phyloP scores from a whole-genome alignment of 2,888 invertebrate genomes.

The Chymomyza caudatula region DNA sequence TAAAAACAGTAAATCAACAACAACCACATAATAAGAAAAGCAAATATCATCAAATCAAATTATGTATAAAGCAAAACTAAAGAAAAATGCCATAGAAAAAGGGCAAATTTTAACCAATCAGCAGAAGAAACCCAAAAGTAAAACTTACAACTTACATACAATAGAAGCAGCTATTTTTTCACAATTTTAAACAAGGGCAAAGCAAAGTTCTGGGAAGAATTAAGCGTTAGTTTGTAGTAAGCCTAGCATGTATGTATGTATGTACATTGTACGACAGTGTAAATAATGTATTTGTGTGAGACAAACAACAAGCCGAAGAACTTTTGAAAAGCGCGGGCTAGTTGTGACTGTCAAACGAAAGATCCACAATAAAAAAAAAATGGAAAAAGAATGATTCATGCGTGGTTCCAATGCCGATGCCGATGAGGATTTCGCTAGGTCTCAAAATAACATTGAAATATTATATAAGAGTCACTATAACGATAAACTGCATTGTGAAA shows the following conservation, averaged over 20 bases:
- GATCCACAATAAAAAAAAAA: no score
- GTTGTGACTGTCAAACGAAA: not conserved
- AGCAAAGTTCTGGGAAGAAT: conserved; percentile 16
- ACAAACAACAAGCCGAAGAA: conserved; percentile 5
- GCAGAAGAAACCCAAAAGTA: conserved; percentile 25
- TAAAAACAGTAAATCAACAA: conserved; percentile 22
- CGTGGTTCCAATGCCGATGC: no score
- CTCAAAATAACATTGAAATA: no score
- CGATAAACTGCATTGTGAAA: no score
- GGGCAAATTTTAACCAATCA: conserved; percentile 40
- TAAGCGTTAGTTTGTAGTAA: conserved; percentile 7
- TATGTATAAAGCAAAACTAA: conserved; percentile 50
- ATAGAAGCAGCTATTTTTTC: conserved; percentile 70
- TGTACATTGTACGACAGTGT: conserved; percentile 29
- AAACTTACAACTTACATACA: conserved; percentile 44
- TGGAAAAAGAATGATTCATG: no score
- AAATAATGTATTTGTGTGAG: conserved; percentile 57
- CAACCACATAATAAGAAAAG: no score
- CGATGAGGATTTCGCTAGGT: no score
- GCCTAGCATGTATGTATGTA: not conserved
- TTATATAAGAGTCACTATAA: no score
- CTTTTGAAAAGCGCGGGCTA: no score
- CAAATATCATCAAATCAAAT: conserved; percentile 62
- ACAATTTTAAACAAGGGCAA: conserved; percentile 52
- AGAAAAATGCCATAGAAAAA: conserved; percentile 3